phyloP scores from a whole-genome alignment of 2,888 invertebrate genomes.

The Coremacera marginata region DNA sequence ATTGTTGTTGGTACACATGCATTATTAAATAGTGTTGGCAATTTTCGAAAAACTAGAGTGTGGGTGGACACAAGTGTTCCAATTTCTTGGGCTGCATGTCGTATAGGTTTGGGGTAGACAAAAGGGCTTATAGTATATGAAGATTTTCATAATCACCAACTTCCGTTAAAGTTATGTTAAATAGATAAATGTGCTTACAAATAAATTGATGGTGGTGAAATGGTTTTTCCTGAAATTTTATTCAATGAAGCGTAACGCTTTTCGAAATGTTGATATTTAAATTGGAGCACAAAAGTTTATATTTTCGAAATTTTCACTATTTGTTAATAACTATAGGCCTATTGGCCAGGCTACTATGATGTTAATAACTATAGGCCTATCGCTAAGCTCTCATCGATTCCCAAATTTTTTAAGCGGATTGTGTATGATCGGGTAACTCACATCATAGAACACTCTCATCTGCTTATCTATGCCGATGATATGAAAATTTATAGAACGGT shows the following conservation, averaged over 20 bases:
- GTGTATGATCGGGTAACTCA: too few relatives aligned
- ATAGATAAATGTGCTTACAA: background rate
- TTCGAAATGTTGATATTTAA: background rate
- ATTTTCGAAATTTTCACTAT: background rate
- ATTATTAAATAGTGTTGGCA: conserved; percentile 39
- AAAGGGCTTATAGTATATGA: background rate
- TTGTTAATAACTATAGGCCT: too few relatives aligned
- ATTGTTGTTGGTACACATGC: conserved; percentile 6
- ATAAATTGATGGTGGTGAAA: background rate
- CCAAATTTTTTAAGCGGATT: too few relatives aligned
- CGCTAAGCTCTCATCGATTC: too few relatives aligned
- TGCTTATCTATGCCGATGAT: too few relatives aligned
- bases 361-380: too few relatives aligned
- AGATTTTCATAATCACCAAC: background rate
- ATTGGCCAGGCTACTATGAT: too few relatives aligned
- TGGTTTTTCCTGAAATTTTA: background rate
- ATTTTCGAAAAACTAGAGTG: conserved; percentile 28
- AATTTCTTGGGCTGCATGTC: background rate
- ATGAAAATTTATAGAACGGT: too few relatives aligned
- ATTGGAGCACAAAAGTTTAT: background rate
- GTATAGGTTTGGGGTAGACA: background rate
- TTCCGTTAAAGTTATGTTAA: background rate
- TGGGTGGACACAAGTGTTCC: conserved; percentile 2
- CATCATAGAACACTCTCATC: too few relatives aligned
- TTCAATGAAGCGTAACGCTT: background rate